Base-by-base conservation (phyloP, 1,140 invertebrate species). In the Orius laevigatus region DNA sequence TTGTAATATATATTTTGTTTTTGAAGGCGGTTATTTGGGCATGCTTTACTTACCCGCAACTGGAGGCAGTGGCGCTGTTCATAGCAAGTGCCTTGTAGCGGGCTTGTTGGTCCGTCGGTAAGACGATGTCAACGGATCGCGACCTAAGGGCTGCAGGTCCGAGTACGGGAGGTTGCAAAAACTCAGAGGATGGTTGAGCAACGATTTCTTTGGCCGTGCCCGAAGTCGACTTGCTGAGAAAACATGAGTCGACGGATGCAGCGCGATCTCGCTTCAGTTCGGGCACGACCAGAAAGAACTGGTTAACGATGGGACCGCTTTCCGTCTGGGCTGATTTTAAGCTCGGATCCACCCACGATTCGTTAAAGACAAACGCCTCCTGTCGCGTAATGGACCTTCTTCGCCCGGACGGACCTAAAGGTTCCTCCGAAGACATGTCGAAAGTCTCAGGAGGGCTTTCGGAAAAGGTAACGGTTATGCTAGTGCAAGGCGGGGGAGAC, bases 61-160 rank as follows among this genome's bases (percentile, higher is more conserved):
- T 25, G 25, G 25, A 25, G 25, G 25, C 25, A 25, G 49, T 38
- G 39, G 54, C 42, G 44, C 43, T 57, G 32, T 49, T 54, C 48
- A 56, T 56, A 35, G 57, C 55, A 10, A 85, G 66, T 5, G 86
- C 84, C 50, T 85, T 85, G 61, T 90, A 90, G 45, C 81, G 69
- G 2, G 80, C 78, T 58, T 87, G 81, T 56, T 83, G 78, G 41
- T 85, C 81, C 1, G 86, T 91, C 1, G 88, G 87, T 48, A 93
- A 66, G 10, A 85, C 84, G 51, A 92, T 89, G 62, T 93, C 87
- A 36, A 92, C 86, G 20, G 85, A 90, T 48, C 84, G 75, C 3
- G 87, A 91, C n/a, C 88, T 70, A 2, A 78, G 70, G 5, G 74
- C 71, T 9, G 48, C 35, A 10, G 50, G 20, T 0, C 43, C 45